phyloP scores from a whole-genome alignment of 2,113 vertebrate genomes.

The Bothrops jararaca region DNA sequence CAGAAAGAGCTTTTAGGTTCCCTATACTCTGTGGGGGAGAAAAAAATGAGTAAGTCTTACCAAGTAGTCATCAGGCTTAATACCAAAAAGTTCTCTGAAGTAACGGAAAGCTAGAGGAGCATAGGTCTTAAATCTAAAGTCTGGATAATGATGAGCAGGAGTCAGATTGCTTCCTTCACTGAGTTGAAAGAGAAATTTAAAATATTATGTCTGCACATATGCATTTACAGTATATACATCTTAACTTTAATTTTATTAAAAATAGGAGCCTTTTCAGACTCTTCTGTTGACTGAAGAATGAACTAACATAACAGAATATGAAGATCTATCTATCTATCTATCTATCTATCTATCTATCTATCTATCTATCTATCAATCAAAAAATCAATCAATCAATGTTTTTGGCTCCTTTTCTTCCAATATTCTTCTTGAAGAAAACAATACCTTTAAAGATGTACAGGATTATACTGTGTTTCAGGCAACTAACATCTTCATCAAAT shows the following conservation, averaged over 20 bases:
- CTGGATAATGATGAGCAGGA: slow-evolving; percentile 95
- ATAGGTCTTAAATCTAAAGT: slow-evolving; percentile 98
- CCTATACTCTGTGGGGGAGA: slow-evolving; percentile 20
- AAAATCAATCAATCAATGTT: background rate
- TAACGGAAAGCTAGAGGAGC: slow-evolving; percentile 96
- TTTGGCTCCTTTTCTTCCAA: background rate
- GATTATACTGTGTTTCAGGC: background rate
- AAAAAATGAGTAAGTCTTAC: slow-evolving; percentile 76
- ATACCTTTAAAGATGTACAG: background rate
- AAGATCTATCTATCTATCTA: background rate
- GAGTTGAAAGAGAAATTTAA: slow-evolving; percentile 48
- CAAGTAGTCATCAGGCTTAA: slow-evolving; percentile 98
- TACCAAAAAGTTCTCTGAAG: slow-evolving; percentile 97
- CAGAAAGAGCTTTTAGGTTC: slow-evolving; percentile 27
- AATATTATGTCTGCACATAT: background rate
- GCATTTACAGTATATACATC: slow-evolving; percentile 10
- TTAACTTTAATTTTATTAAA: background rate
- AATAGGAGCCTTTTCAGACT: background rate
- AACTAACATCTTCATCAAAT: background rate
- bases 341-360: too few species aligned
- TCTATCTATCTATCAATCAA: background rate
- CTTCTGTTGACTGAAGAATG: background rate
- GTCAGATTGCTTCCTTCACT: slow-evolving; percentile 98
- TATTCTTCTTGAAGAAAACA: background rate
- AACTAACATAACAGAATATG: background rate